phyloP scores from a whole-genome alignment of 2,113 vertebrate species.

The Mormoops blainvillei region DNA sequence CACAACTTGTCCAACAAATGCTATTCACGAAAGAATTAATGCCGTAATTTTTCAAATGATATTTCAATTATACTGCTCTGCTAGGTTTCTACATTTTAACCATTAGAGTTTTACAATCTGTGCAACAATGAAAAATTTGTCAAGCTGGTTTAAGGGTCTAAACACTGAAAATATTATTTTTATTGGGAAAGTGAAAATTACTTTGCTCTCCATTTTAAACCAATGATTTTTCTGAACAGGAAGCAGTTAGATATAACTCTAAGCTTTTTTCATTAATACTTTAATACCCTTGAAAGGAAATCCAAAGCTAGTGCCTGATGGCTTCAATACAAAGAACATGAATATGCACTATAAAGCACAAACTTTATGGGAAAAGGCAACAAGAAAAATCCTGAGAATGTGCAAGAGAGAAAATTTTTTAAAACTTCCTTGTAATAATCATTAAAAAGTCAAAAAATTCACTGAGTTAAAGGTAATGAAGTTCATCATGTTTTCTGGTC shows the following conservation, averaged over 20 bases:
- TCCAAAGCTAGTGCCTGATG: neutral
- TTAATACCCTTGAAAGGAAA: neutral
- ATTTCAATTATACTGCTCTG: neutral
- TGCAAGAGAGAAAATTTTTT: neutral
- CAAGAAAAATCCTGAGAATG: neutral
- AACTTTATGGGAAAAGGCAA: neutral
- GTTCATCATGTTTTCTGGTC: neutral
- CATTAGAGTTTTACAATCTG: neutral
- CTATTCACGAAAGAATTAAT: slow-evolving; percentile 72
- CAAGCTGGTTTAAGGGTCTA: neutral
- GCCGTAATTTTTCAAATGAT: neutral
- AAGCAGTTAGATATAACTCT: neutral
- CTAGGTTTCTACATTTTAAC: neutral
- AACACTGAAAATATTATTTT: slow-evolving; percentile 4
- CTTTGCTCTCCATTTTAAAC: slow-evolving; percentile 25
- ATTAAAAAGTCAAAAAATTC: neutral
- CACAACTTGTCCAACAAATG: slow-evolving; percentile 96
- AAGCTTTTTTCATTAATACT: neutral
- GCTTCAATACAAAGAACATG: neutral
- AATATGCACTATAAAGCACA: neutral
- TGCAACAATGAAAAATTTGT: neutral
- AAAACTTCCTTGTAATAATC: neutral
- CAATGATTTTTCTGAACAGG: neutral
- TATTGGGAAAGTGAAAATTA: neutral
- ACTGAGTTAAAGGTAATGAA: neutral